Evolutionary conservation across 92 coral and sea anemone species (phyloP), one percentile per base, ranked within the genome.

Genomic region (Phymanthus crucifer): DNA sequence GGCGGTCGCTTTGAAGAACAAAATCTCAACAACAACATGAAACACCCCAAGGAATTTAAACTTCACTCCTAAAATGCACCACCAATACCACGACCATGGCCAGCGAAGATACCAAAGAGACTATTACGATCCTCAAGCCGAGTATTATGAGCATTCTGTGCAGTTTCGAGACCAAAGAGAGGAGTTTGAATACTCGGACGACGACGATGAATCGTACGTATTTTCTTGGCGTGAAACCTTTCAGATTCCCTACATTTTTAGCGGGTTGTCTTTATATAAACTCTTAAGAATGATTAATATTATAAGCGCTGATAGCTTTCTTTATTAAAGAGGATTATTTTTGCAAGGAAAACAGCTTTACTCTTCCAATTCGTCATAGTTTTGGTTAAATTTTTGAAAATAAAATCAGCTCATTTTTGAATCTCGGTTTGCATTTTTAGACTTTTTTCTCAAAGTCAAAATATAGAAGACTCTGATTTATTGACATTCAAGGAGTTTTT

Each of bases 31-130:
- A 48, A 57, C 52, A 64, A 66, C 58, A 48, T 64, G 79, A 65
- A 65, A 77, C 81, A 81, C 79, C 90, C 90, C 90, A 87, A 66
- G 69, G 97, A 93, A 85, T 90, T 90, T 61, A 88, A 84, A 70
- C 72, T 78, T 83, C 75, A 86, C 64, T 75, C 82, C 80, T 89
- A 86, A 83, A 84, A 93, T 93, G 97, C 85, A 85, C 90, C 92
- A 82, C 81, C 90, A 93, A 38, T 88, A 85, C 77, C 80, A 93
- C 85, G 70, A 81, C 75, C 76, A 93, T 90, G 91, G 82, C 75
- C 83, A 90, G 72, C 75, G 88, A 35, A 82, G 85, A 79, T 87
- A 90, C 57, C 91, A 93, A 52, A 86, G 85, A 66, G 85, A 81
- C 70, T 90, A 75, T 65, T 91, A 81, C 74, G 92, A 90, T 27